phyloP scores from a whole-genome alignment of 35 echinoderm and acorn worm species.

The Apostichopus parvimensis region DNA sequence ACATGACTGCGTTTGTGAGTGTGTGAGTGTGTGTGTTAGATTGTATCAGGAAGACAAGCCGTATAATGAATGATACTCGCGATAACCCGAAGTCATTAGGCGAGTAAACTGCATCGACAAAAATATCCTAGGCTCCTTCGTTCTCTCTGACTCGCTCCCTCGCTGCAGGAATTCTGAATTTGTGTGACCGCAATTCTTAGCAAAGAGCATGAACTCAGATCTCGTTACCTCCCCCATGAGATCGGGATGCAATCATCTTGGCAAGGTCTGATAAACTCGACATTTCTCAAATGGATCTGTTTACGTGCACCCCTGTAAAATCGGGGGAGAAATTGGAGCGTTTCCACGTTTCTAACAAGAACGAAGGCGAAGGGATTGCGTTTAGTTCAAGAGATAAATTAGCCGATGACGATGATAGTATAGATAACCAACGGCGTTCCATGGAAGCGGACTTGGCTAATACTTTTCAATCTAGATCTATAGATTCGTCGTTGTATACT shows the following conservation, averaged over 20 bases:
- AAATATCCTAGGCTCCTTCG: neutral
- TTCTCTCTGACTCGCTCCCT: neutral
- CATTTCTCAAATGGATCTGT: conserved; percentile 46
- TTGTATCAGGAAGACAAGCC: no score
- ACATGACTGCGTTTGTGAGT: neutral
- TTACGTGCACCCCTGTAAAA: conserved; percentile 37
- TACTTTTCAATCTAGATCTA: conserved; percentile 68
- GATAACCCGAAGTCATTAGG: no score
- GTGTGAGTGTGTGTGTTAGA: no score
- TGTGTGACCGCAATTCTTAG: neutral
- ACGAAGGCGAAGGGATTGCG: neutral
- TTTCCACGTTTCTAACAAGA: conserved; percentile 15
- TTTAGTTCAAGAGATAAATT: neutral
- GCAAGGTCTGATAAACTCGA: neutral
- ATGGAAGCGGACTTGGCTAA: conserved; percentile 69
- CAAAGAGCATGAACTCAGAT: conserved; percentile 41
- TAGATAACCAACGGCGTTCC: conserved; percentile 20
- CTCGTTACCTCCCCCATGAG: conserved; percentile 8
- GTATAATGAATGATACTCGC: no score
- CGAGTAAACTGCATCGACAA: neutral
- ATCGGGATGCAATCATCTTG: conserved; percentile 14
- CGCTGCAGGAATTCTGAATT: neutral
- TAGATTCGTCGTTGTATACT: conserved; percentile 73
- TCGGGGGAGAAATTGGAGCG: conserved; percentile 5
- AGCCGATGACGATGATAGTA: conserved; percentile 13